phyloP scores from a whole-genome alignment of 2,113 vertebrate species.

The Misgurnus mizolepis region DNA sequence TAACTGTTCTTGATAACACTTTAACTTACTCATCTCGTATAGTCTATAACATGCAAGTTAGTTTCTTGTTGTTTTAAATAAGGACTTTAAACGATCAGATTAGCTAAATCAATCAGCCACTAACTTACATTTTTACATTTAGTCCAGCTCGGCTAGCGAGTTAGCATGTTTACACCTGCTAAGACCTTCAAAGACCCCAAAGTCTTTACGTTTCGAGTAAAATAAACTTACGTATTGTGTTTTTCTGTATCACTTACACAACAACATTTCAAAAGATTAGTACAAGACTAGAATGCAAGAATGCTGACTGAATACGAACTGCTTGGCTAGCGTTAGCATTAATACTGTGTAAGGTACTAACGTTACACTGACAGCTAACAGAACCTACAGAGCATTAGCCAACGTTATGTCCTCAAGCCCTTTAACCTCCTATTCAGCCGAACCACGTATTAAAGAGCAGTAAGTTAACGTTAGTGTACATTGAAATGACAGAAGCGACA shows the following conservation, averaged over 20 bases:
- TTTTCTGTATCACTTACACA: not conserved
- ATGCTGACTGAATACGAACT: not conserved
- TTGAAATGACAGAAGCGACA: not conserved
- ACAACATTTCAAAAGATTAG: not conserved
- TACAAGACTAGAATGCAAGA: not conserved
- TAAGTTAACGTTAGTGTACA: no score
- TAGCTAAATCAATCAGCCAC: not conserved
- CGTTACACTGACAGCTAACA: not conserved
- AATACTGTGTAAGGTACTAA: not conserved
- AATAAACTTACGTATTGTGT: not conserved
- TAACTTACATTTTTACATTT: not conserved
- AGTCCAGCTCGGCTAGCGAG: not conserved
- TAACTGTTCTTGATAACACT: not conserved
- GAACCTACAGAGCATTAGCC: not conserved
- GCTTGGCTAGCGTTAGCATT: not conserved
- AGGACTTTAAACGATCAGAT: not conserved
- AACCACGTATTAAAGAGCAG: not conserved
- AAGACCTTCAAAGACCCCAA: constrained; percentile 16
- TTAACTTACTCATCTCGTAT: not conserved
- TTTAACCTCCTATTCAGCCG: not conserved
- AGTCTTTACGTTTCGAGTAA: not conserved
- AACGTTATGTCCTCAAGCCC: no score
- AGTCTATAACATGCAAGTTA: not conserved
- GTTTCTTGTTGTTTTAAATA: not conserved
- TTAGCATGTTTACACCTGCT: constrained; percentile 23